Percentiles rank a stretch among this genome's conserved stretches.
These are phyloP conservation scores for Chlorospingus flavigularis DNA, from an alignment of 2,797 vertebrate species.

Conservation along the genomic window DNA sequence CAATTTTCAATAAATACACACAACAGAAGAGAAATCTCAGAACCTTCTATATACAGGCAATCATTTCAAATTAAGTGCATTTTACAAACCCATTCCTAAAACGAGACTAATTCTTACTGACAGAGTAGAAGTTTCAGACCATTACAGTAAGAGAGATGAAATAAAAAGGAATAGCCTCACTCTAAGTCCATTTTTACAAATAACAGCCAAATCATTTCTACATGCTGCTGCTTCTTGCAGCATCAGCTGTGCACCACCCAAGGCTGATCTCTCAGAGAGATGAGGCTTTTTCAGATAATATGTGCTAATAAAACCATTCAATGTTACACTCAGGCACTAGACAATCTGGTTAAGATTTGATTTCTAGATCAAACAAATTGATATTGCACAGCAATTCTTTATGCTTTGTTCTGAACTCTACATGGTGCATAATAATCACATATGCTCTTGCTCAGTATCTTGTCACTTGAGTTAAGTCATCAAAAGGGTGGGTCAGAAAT, in stretches of 20 bases:
- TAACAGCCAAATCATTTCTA: not conserved
- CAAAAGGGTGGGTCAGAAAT: not conserved
- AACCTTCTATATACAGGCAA: not conserved
- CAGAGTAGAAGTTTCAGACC: not conserved
- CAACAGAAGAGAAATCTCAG: not conserved
- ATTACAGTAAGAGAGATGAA: not conserved
- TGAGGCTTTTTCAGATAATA: not conserved
- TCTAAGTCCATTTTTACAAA: not conserved
- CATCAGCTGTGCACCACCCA: not conserved
- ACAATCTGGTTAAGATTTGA: not conserved
- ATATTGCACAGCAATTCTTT: not conserved
- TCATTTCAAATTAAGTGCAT: not conserved
- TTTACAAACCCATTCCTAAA: not conserved
- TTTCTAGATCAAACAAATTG: constrained; percentile 13
- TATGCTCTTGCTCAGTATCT: not conserved
- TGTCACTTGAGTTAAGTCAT: constrained; percentile 8
- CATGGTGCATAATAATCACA: constrained; percentile 3
- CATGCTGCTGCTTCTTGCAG: not conserved
- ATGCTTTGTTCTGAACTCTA: constrained; percentile 30
- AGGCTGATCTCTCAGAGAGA: not conserved
- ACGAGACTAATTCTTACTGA: not conserved
- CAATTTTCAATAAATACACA: constrained; percentile 9
- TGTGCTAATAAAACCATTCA: not conserved
- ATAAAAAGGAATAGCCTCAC: not conserved
- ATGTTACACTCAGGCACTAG: not conserved